Percentiles rank a stretch among this genome's conserved stretches.
These are phyloP conservation scores for Leptarthrus brevirostris DNA, from an alignment of 2,888 invertebrate genomes.

Conservation along the genomic window DNA sequence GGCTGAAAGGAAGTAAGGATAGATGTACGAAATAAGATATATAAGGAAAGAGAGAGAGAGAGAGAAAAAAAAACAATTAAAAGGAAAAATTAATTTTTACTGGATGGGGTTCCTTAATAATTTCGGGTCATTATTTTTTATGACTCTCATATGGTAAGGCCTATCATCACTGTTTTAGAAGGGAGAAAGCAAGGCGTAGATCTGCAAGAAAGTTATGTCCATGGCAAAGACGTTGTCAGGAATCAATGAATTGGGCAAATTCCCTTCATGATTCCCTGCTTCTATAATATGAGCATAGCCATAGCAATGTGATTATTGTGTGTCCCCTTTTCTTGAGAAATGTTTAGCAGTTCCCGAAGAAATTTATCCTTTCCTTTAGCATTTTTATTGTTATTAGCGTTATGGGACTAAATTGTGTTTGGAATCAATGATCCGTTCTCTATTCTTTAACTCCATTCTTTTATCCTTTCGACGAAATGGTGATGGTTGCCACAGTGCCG, in stretches of 20 bases:
- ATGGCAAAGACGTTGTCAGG: neutral
- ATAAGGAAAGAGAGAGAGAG: too few species aligned
- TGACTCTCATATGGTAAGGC: constrained; percentile 12
- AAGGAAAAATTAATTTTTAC: constrained; percentile 34
- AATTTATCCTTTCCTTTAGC: constrained; percentile 2
- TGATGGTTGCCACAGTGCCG: too few species aligned
- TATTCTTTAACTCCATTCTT: neutral
- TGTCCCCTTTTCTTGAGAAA: neutral
- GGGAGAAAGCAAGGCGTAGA: neutral
- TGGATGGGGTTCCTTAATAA: constrained; percentile 12
- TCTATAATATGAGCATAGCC: neutral
- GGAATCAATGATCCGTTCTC: constrained; percentile 12
- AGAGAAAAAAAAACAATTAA: constrained; percentile 17
- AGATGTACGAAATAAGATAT: too few species aligned
- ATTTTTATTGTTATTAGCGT: constrained; percentile 21
- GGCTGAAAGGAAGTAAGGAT: neutral
- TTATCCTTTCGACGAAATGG: too few species aligned
- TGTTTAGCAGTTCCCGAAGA: neutral
- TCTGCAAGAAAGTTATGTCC: neutral
- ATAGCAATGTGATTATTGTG: neutral
- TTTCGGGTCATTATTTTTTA: constrained; percentile 40
- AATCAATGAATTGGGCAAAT: constrained; percentile 1
- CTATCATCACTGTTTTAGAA: neutral
- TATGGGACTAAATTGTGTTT: constrained; percentile 10
- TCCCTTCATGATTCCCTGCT: neutral